Evolutionary conservation across 2,888 invertebrate genomes (phyloP).

Genomic region (Strigamia maritima): DNA sequence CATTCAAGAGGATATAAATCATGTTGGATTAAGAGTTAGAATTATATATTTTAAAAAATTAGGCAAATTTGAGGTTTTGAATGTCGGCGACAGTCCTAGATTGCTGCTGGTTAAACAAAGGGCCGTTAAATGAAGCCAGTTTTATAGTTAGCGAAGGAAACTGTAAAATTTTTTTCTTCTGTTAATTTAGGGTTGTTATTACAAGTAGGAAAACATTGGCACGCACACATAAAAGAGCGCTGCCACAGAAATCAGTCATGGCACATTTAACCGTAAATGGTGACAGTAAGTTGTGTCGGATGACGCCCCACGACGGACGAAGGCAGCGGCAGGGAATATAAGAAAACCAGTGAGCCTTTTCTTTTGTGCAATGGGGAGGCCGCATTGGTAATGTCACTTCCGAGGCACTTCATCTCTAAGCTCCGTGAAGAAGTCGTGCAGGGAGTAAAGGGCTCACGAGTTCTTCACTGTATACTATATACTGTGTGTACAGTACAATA

Average conservation of each 20-base stretch:
- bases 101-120: constrained; percentile 1
- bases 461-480: background rate
- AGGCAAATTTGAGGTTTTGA: background rate
- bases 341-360: constrained; percentile 4
- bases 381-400: constrained; percentile 4
- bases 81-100: background rate
- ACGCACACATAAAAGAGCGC: background rate
- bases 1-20: background rate
- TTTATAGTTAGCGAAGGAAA: background rate
- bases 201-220: constrained; percentile 4
- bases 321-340: background rate
- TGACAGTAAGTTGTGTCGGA: constrained; percentile 4
- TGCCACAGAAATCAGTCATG: constrained; percentile 4
- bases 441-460: background rate
- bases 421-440: constrained; percentile 4
- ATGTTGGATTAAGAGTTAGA: background rate
- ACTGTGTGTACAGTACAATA: background rate
- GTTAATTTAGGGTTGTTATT: constrained; percentile 3
- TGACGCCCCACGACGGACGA: background rate
- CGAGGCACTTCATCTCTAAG: background rate
- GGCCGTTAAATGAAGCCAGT: background rate
- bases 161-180: background rate
- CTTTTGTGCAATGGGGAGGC: constrained; percentile 3
- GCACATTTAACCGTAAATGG: background rate
- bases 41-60: background rate